phyloP scores from a whole-genome alignment of 2,888 invertebrate genomes.

The Steromphala cineraria region DNA sequence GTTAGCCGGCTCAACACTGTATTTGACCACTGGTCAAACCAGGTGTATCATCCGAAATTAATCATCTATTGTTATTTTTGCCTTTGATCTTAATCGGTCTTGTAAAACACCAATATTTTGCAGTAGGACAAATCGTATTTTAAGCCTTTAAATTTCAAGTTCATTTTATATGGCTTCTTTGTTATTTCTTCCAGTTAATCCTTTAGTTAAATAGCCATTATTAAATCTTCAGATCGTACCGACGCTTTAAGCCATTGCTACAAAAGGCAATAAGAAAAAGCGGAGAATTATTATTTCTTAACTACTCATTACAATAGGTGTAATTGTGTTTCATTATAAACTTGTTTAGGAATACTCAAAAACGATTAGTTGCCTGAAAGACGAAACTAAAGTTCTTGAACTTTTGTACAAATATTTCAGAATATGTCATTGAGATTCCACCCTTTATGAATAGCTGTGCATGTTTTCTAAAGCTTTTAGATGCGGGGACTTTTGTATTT shows the following conservation, averaged over 20 bases:
- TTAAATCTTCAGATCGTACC: background rate
- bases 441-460: background rate
- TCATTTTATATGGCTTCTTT: background rate
- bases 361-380: background rate
- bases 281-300: background rate
- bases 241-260: background rate
- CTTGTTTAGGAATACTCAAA: background rate
- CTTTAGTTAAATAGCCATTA: background rate
- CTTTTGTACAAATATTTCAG: background rate
- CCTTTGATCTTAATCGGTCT: background rate
- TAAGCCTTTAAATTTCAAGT: background rate
- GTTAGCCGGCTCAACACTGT: no score
- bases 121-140: background rate
- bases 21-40: background rate
- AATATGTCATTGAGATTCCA: background rate
- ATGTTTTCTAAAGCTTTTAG: no score
- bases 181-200: background rate
- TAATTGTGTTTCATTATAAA: background rate
- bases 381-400: background rate
- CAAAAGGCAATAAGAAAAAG: background rate
- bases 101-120: slow-evolving; percentile 2
- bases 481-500: no score
- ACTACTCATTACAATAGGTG: background rate
- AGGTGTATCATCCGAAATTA: slow-evolving; percentile 1
- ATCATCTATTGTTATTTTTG: background rate